Percentiles rank a stretch among this genome's conserved stretches.
Conservation (phyloP, 2,797 vertebrate genomes). For the Bradypodion ventrale region DNA sequence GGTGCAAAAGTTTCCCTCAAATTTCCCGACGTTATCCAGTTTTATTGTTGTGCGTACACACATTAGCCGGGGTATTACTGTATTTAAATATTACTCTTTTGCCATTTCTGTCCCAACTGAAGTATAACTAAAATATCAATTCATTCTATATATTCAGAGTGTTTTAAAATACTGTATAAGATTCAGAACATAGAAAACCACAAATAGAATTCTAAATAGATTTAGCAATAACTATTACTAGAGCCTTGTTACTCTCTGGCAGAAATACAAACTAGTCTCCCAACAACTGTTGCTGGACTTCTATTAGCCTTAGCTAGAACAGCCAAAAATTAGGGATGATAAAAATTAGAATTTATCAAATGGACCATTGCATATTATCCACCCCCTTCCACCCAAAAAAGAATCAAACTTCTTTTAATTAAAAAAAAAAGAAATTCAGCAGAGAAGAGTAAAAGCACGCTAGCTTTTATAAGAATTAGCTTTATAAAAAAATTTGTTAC, state of each 20-base stretch:
- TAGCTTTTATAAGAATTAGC: not conserved
- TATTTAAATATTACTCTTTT: not conserved
- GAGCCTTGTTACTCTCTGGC: not conserved
- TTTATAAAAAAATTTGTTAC: not conserved
- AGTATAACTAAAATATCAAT: not conserved
- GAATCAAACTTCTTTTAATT: not conserved
- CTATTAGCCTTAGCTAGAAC: not conserved
- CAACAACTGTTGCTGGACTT: not conserved
- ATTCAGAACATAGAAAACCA: not conserved
- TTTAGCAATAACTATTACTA: too few relatives aligned
- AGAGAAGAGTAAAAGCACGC: not conserved
- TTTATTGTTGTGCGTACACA: too few relatives aligned
- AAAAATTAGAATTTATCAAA: not conserved
- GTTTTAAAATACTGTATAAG: not conserved
- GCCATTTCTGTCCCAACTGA: not conserved
- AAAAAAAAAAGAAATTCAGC: not conserved
- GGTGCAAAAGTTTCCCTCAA: too few relatives aligned
- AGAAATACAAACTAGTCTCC: not conserved
- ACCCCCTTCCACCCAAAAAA: not conserved
- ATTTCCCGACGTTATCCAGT: too few relatives aligned
- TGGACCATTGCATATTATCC: not conserved
- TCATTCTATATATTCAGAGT: not conserved
- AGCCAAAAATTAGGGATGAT: not conserved
- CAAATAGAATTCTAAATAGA: too few relatives aligned
- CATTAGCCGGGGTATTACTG: too few relatives aligned